Evolutionary conservation across 1,140 invertebrate species (phyloP), one percentile per base, ranked within the genome.

Genomic region (Colletes latitarsis): DNA sequence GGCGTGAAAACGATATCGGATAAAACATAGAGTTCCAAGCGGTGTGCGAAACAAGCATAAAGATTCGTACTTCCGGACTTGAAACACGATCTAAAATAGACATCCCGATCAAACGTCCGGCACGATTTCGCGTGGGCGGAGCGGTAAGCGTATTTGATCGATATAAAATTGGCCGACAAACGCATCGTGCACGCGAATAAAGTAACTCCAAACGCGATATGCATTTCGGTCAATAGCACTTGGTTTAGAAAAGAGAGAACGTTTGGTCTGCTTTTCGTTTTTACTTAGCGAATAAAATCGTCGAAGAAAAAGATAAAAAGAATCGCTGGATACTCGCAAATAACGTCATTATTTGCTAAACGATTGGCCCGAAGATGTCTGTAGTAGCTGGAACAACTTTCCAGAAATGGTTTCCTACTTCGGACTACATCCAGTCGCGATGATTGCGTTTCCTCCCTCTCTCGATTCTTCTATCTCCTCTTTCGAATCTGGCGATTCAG

Each of bases 401-500:
- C 43, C 58, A 57, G 66, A 74, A 82, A 70, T 57, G 75, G 69
- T 84, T 86, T 77, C 64, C 75, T 66, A 66, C 72, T 75, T 82
- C 82, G 57, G 12, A 68, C 63, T 80, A 76, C 71, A 87, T 77
- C 71, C 64, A 76, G 63, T 66, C 53, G 55, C 81, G 55, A 72
- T 85, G 87, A 88, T 88, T 87, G 87, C 82, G 77, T 82, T 87
- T 74, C 71, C 57, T 57, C 60, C 62, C 72, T 55, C 73, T 71
- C 63, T 57, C 43, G 77, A 53, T 70, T 67, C 82, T 77, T 81
- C 66, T 21, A 12, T 46, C 82, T 83, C 68, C 76, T 79, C 73
- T 66, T 75, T 63, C 71, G 67, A 83, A 85, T 69, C 83, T 87
- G 87, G 83, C 87, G 76, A 81, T 79, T 82, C 74, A 83, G 87